Evolutionary conservation across 2,888 invertebrate species (phyloP).

Genomic region (Athalia rosae): DNA sequence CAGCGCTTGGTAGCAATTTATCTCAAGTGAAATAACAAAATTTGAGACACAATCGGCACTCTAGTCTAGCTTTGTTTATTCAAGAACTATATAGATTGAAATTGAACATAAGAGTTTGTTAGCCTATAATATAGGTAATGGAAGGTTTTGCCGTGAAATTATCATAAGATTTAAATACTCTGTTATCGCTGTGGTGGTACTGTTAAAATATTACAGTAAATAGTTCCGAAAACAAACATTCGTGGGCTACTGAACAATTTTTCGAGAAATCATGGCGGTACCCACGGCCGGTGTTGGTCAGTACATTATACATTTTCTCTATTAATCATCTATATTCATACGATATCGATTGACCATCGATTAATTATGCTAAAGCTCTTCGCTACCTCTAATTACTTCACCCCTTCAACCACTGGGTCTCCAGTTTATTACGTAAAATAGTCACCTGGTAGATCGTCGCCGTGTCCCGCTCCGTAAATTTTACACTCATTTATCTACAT

Average conservation of each 20-base stretch:
- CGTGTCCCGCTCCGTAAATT: conserved; percentile 12
- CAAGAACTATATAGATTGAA: too few species aligned
- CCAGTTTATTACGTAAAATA: conserved; percentile 25
- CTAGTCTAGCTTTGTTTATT: conserved; percentile 3
- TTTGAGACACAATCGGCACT: neutral
- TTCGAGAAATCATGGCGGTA: conserved; percentile 84
- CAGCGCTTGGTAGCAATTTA: too few species aligned
- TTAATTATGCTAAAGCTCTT: conserved; percentile 23
- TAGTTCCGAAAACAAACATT: conserved; percentile 37
- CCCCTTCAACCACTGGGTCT: neutral
- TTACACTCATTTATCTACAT: neutral
- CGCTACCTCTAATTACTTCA: neutral
- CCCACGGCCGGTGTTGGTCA: conserved; percentile 94
- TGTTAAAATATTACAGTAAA: conserved; percentile 14
- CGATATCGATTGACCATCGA: conserved; percentile 52
- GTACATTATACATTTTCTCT: conserved; percentile 68
- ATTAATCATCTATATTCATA: conserved; percentile 44
- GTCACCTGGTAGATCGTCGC: conserved; percentile 33
- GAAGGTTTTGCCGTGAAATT: conserved; percentile 51
- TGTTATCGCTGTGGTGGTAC: conserved; percentile 38
- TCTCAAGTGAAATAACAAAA: neutral
- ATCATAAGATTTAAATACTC: conserved; percentile 43
- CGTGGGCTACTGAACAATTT: conserved; percentile 58
- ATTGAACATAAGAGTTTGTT: conserved; percentile 54
- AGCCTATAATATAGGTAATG: conserved; percentile 53